Evolutionary conservation across 1,140 invertebrate species (phyloP), one percentile per base, ranked within the genome.

Genomic region (Aporrectodea caliginosa): DNA sequence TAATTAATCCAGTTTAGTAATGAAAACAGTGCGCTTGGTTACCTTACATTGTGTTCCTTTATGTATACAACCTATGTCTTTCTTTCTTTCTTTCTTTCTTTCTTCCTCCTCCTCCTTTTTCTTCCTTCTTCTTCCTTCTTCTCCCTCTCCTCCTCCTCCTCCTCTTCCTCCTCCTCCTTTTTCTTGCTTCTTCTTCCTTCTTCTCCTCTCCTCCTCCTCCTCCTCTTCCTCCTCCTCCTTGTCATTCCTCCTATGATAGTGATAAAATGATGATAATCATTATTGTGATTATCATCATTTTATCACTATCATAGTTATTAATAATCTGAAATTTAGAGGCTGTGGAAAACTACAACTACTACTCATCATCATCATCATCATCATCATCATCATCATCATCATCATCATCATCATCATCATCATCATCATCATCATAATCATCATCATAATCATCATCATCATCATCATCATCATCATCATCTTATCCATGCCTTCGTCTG

Each of bases 401-500:
- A 58, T 58, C 43, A 58, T 58, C 43, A 58, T 58, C 43, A 58
- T 58, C 43, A 58, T 58, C 43, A 58, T 58, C 43, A 58, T 58
- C 43, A 58, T 58, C 43, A 58, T 58, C 43, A 58, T 58, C 43
- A 58, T 58, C 43, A 58, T 58, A 6, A 58, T 58, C 43, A 58
- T 58, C 43, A 58, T 58, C 43, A 58, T 58, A 6, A 58, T 58
- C 43, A 58, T 58, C 43, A 58, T 58, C 43, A 58, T 58, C 43
- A 58, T 58, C 43, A 58, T 58, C 43, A 58, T 58, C 43, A 58
- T 58, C 43, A 58, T 58, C 43, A 58, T 58, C 43, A 58, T 58
- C 43, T 58, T 58, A 58, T 58, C 43, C 43, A 12, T 22, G 43
- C 43, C 22, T 6, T 22, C 22, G 43, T 12, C 43, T 58, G 43